These are phyloP conservation scores for Centropyge bicolor DNA, from an alignment of 2,797 vertebrate genomes.

Conservation along the genomic window DNA sequence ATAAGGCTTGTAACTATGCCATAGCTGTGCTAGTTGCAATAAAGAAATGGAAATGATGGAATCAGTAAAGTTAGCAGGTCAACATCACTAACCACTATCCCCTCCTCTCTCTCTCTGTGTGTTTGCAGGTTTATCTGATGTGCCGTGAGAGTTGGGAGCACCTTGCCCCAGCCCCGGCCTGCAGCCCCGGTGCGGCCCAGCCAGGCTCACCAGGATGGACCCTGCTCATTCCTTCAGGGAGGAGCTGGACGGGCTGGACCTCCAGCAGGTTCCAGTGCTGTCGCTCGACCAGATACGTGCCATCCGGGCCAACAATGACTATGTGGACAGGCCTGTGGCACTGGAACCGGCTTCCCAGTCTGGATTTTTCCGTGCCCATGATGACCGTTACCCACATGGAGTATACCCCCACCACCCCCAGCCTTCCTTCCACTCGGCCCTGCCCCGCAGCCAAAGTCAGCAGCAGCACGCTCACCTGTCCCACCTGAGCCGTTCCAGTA, in stretches of 20 bases:
- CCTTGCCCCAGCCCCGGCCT: conserved; percentile 56
- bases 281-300: conserved; percentile 95
- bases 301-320: conserved; percentile 96
- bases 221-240: conserved; percentile 83
- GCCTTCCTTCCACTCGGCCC: conserved; percentile 66
- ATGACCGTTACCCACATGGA: conserved; percentile 85
- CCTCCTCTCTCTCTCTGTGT: conserved; percentile 19
- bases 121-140: conserved; percentile 85
- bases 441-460: conserved; percentile 91
- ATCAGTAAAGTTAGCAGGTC: neutral
- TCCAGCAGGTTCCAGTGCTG: conserved; percentile 91
- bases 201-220: conserved; percentile 86
- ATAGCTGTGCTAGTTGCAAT: neutral
- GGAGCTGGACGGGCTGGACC: conserved; percentile 89
- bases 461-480: conserved; percentile 88
- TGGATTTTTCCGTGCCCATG: conserved; percentile 87
- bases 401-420: conserved; percentile 63
- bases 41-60: neutral
- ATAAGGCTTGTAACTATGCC: neutral
- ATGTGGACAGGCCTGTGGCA: conserved; percentile 91
- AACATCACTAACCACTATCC: neutral
- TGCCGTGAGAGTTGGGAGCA: conserved; percentile 86
- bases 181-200: conserved; percentile 58
- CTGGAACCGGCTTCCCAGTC: conserved; percentile 85
- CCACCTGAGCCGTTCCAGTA: conserved; percentile 95